Base-by-base conservation (phyloP, 2,797 vertebrate genomes). In the Acanthurus leucopareius region DNA sequence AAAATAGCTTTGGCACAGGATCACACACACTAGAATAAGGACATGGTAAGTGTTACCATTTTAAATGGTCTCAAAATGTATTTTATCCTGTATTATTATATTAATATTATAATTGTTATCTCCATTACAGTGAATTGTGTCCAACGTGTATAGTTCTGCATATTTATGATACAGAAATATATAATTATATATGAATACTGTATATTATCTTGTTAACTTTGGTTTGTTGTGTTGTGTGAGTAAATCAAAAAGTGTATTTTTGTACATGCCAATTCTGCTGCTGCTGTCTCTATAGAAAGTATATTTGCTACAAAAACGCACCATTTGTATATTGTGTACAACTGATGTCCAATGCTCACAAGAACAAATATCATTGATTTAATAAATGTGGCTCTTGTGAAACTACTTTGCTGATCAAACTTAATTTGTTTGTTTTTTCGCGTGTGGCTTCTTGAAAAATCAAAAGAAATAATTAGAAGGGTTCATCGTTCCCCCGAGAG, bases 251-350 rank as follows among this genome's bases (percentile, higher is more conserved):
- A 93, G 95, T 96, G 96, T 97, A 97, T 97, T 97, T 98, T 97
- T 98, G 95, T 97, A 97, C 95, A 96, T 97, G 96, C 94, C 94
- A 96, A 96, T 96, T 91, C 91, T 96, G 96, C 96, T 97, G 96
- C 96, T 97, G 96, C 88, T 88, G 85, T 88, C 92, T 96, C 94
- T 95, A 95, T 84, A 92, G 92, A 95, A 95, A 88, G 80, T 93
- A 90, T 93, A 94, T 93, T 94, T 95, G 88, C 91, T 92, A 88
- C 85, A 73, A 89, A 32, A 93, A 88, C 8, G 81, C 91, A 91
- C 88, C 85, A 90, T 89, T 84, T 93, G 88, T 92, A 91, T 89
- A 91, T 91, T 90, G 83, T 91, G 91, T 92, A 91, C 74, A 91
- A 89, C 79, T 79, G 80, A 88, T 88, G 83, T 91, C 76, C 80